Evolutionary conservation across 2,797 vertebrate species (phyloP), one percentile per base, ranked within the genome.

Genomic region (Dendrocincla tyrannina): DNA sequence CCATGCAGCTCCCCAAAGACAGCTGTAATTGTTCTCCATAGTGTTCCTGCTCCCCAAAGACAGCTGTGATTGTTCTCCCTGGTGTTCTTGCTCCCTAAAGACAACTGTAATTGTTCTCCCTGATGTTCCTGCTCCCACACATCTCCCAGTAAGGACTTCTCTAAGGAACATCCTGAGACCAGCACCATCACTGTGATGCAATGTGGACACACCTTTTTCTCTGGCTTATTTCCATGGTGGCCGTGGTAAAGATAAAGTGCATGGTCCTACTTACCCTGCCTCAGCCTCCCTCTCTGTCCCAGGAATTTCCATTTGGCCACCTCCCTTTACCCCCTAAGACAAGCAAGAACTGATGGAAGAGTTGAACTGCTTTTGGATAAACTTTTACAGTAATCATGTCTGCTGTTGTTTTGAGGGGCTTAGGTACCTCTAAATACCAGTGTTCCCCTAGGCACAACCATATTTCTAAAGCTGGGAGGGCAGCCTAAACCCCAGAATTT

Each of bases 151-250:
- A 55, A 44, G 30, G 55, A 50, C 8, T 77, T 27, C 63, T 72
- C 63, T 24, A 22, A 62, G 23, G 8, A 25, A 52, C 58, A 33
- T 14, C 37, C 42, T 39, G 37, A 30, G 35, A 44, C 24, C 15
- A 39, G 13, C 12, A 20, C 14, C 4, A 3, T 33, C 27, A 10
- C 1, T 2, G 4, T 30, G 19, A 18, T 53, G 27, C 17, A 28
- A 0, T 49, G 41, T 80, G 68, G 27, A 63, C 28, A 32, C 35
- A 12, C 3, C 32, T 1, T 81, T 90, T 79, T 62, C 42, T 68
- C 62, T 69, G 58, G 3, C 7, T 74, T 33, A 4, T 35, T 85
- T 75, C 72, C 37, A 8, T 22, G 19, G 16, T 27, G 66, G 35
- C 39, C 73, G 13, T 28, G 73, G 41, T 9, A 52, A 81, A 78